Conservation (phyloP, 1,140 invertebrate species). For the Trachymyrmex septentrionalis region DNA sequence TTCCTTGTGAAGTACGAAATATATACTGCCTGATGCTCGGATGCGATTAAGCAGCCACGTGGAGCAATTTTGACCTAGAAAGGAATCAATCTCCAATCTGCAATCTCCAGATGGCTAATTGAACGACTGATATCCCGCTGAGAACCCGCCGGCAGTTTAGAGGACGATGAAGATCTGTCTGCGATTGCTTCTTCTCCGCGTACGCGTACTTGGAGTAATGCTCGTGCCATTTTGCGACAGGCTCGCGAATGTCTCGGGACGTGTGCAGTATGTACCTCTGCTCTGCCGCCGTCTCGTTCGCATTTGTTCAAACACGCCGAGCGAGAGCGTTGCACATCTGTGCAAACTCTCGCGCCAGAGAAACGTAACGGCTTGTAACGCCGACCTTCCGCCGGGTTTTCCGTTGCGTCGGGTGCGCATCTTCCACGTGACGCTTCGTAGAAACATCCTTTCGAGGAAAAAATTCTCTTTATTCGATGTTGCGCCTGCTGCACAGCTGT, state of each 20-base stretch:
- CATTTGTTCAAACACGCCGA: constrained; percentile 77
- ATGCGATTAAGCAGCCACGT: constrained; percentile 3
- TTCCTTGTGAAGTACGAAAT: background rate
- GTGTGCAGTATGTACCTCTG: constrained; percentile 1
- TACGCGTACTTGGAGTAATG: constrained; percentile 6
- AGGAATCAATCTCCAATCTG: constrained; percentile 5
- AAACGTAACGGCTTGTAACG: constrained; percentile 64
- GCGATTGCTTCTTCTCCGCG: background rate
- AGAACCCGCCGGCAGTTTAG: background rate
- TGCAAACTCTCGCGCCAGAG: constrained; percentile 73
- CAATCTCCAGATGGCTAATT: constrained; percentile 23
- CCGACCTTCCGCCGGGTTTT: constrained; percentile 61
- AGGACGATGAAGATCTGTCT: background rate
- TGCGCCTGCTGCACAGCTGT: constrained; percentile 21
- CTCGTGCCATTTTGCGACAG: constrained; percentile 7
- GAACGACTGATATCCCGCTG: constrained; percentile 8
- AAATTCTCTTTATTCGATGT: constrained; percentile 18
- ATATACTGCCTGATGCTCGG: background rate
- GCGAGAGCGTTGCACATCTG: too few species aligned
- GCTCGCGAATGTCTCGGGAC: constrained; percentile 51
- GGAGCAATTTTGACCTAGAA: constrained; percentile 3
- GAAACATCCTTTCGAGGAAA: constrained; percentile 38
- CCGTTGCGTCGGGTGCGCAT: constrained; percentile 65
- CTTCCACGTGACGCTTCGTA: constrained; percentile 24
- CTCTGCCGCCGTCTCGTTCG: constrained; percentile 64